These are phyloP conservation scores for Philhelius pedissequus DNA, from an alignment of 2,888 invertebrate genomes.

Conservation along the genomic window DNA sequence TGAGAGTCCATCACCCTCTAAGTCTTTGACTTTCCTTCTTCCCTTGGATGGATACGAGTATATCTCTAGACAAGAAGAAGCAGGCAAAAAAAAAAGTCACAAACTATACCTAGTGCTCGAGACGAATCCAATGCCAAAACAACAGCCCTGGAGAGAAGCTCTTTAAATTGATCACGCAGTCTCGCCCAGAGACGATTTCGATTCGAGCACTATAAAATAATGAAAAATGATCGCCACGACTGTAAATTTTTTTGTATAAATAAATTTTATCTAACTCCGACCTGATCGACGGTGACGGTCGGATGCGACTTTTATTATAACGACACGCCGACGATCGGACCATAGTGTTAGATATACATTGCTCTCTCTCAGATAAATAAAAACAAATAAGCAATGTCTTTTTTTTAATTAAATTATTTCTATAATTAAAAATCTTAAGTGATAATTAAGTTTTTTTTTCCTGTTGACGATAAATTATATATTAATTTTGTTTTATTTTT, in stretches of 20 bases:
- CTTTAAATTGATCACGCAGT: conserved; percentile 31
- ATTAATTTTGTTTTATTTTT: neutral
- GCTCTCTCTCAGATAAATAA: conserved; percentile 6
- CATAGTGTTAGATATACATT: neutral
- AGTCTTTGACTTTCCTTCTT: neutral
- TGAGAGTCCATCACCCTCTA: conserved; percentile 11
- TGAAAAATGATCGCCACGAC: conserved; percentile 52
- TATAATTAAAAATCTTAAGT: neutral
- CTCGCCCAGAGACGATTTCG: neutral
- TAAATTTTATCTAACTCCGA: conserved; percentile 49
- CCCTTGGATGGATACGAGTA: no score
- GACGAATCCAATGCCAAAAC: conserved; percentile 17
- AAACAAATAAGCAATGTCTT: neutral
- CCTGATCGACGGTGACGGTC: conserved; percentile 38
- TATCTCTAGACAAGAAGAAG: neutral
- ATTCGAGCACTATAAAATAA: conserved; percentile 33
- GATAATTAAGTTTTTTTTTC: neutral
- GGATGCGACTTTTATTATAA: conserved; percentile 30
- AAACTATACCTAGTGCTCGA: neutral
- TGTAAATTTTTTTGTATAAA: conserved; percentile 27
- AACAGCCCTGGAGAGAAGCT: conserved; percentile 32
- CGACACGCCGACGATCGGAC: neutral
- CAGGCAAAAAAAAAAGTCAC: conserved; percentile 8
- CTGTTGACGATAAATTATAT: neutral
- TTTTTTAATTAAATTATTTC: neutral